Percentiles rank a stretch among this genome's conserved stretches.
Conservation (phyloP, 1,140 invertebrate genomes). For the Adelges cooleyi region DNA sequence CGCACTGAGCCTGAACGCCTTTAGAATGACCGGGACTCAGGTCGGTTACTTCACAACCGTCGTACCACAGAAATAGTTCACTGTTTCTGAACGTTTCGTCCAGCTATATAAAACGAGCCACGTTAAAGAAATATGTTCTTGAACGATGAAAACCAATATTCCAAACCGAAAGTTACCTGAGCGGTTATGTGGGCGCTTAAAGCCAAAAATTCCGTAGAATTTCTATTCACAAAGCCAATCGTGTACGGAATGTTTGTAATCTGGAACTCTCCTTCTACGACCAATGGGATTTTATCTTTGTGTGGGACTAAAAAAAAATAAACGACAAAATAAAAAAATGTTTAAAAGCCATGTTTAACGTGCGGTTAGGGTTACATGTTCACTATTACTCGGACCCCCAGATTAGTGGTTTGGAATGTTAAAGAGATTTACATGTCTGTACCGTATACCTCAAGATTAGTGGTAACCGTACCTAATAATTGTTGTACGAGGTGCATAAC, state of each 20-base stretch:
- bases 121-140: too few relatives aligned
- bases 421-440: too few relatives aligned
- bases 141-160: too few relatives aligned
- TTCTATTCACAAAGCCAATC: slow-evolving; percentile 6
- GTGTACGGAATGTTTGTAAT: slow-evolving; percentile 11
- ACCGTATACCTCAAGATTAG: too few relatives aligned
- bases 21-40: slow-evolving; percentile 3
- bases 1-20: slow-evolving; percentile 17
- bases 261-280: slow-evolving; percentile 21
- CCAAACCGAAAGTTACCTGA: background rate
- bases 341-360: too few relatives aligned
- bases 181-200: background rate
- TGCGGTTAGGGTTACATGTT: too few relatives aligned
- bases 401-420: too few relatives aligned
- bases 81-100: slow-evolving; percentile 22
- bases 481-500: too few relatives aligned
- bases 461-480: too few relatives aligned
- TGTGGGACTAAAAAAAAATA: background rate
- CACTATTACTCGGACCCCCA: too few relatives aligned
- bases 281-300: slow-evolving; percentile 5
- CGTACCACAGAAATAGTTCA: slow-evolving; percentile 16
- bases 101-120: slow-evolving; percentile 15
- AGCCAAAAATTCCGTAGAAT: slow-evolving; percentile 5
- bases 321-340: too few relatives aligned
- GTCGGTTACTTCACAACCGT: slow-evolving; percentile 16